Conservation (phyloP, 2,113 vertebrate genomes). For the Platichthys flesus region DNA sequence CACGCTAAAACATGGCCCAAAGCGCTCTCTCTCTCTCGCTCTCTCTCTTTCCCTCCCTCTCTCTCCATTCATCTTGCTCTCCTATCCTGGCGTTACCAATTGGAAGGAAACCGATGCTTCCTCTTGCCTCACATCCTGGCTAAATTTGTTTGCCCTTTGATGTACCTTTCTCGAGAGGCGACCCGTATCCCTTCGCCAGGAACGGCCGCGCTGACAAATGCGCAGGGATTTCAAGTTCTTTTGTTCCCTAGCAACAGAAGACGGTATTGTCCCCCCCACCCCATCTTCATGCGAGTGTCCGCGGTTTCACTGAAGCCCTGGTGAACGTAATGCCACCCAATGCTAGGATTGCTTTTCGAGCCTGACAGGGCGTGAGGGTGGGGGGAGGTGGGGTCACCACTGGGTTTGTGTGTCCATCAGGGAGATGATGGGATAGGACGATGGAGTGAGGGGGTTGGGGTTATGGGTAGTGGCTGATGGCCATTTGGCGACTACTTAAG, state of each 20-base stretch:
- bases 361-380: constrained; percentile 19
- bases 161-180: constrained; percentile 48
- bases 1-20: constrained; percentile 61
- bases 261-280: background rate
- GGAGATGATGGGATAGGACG: constrained; percentile 34
- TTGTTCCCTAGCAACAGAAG: constrained; percentile 67
- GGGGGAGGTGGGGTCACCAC: constrained; percentile 46
- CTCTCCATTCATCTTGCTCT: constrained; percentile 30
- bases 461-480: constrained; percentile 35
- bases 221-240: constrained; percentile 45
- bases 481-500: constrained; percentile 30
- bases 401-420: constrained; percentile 55
- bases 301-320: constrained; percentile 13
- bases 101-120: constrained; percentile 49
- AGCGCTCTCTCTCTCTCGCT: constrained; percentile 19
- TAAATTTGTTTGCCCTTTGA: constrained; percentile 65
- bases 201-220: constrained; percentile 55
- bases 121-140: constrained; percentile 49
- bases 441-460: constrained; percentile 5
- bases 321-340: constrained; percentile 30
- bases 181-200: constrained; percentile 40
- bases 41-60: background rate
- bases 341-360: constrained; percentile 48
- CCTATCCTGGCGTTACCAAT: constrained; percentile 51
- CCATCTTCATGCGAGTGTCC: background rate